phyloP scores from a whole-genome alignment of 2,888 invertebrate genomes.

The Polymixis flavicincta region DNA sequence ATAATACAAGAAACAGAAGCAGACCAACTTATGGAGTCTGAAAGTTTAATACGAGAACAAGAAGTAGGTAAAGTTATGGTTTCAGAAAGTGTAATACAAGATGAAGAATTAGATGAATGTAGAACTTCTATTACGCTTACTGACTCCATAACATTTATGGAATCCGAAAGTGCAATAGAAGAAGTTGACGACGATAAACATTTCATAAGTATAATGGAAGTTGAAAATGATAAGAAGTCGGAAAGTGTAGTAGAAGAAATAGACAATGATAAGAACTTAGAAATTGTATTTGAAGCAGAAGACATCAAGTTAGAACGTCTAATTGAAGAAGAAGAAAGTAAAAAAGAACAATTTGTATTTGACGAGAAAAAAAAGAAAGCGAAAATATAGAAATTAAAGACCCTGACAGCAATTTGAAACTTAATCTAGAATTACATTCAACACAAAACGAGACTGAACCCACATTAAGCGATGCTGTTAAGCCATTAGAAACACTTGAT shows the following conservation, averaged over 20 bases:
- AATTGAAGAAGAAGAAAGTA: slow-evolving; percentile 1
- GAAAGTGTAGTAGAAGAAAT: background rate
- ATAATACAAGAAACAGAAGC: background rate
- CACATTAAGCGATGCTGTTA: background rate
- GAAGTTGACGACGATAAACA: background rate
- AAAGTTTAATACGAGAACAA: background rate
- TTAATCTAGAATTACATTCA: slow-evolving; percentile 77
- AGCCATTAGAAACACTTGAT: slow-evolving; percentile 25
- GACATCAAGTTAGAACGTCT: background rate
- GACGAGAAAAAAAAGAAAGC: background rate
- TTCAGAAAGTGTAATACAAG: background rate
- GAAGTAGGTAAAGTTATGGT: background rate
- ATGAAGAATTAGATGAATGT: background rate
- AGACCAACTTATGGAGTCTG: background rate
- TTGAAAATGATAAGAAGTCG: background rate
- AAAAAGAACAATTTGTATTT: background rate
- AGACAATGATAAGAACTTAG: background rate
- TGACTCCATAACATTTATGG: background rate
- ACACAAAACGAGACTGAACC: slow-evolving; percentile 50
- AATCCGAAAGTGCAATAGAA: background rate
- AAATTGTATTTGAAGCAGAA: background rate
- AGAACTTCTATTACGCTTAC: background rate
- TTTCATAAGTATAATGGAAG: background rate
- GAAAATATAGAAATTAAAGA: slow-evolving; percentile 4
- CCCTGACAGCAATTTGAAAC: slow-evolving; percentile 66